Conservation (phyloP, 1,140 invertebrate genomes). For the Acyrthosiphon pisum region DNA sequence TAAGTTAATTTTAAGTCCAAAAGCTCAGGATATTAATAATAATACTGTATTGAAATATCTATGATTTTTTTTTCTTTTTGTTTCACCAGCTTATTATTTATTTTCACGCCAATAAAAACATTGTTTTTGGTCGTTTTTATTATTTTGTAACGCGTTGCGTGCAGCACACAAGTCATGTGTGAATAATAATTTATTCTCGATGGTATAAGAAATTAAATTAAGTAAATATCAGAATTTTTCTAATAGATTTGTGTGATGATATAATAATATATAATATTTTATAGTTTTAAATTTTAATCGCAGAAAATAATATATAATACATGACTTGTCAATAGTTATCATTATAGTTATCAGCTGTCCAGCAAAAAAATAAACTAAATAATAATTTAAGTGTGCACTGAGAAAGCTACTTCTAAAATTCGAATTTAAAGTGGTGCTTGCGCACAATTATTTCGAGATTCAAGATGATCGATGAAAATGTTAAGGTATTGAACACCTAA, state of each 20-base stretch:
- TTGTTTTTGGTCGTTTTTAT: background rate
- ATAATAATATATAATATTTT: background rate
- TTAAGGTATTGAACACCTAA: too few species aligned
- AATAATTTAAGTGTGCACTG: too few species aligned
- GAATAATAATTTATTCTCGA: background rate
- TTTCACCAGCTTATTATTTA: background rate
- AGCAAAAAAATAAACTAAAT: too few species aligned
- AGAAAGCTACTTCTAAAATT: too few species aligned
- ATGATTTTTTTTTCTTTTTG: background rate
- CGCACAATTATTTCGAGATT: too few species aligned
- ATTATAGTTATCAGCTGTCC: too few species aligned
- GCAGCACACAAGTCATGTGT: too few species aligned
- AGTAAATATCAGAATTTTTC: background rate
- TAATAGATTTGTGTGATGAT: background rate
- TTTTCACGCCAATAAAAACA: background rate
- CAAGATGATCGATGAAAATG: too few species aligned
- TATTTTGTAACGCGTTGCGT: background rate
- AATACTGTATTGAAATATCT: background rate
- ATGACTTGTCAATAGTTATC: background rate
- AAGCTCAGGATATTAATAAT: background rate
- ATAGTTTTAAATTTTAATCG: too few species aligned
- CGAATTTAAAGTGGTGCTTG: too few species aligned
- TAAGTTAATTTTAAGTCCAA: background rate
- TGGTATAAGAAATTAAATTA: background rate
- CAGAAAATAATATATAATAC: background rate